Base-by-base conservation (phyloP, 2,113 vertebrate genomes). In the Oostethus manadensis region DNA sequence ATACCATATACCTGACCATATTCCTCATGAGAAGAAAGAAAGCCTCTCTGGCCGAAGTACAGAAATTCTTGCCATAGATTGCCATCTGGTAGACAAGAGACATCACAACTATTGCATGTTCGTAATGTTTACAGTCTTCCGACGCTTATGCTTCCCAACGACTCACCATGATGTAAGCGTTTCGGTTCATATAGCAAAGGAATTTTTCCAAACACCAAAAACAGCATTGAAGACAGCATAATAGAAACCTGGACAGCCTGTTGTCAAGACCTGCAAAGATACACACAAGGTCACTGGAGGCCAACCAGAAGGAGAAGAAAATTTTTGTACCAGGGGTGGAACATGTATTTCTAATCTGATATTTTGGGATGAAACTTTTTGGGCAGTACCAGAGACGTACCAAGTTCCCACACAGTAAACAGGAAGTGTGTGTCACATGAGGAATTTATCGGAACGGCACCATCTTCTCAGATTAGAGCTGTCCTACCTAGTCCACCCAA, bases 81-180 rank as follows among this genome's bases (percentile, higher is more conserved):
- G 95, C 94, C 74, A 98, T 92, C 94, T 97, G 76, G 42, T 43
- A 59, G 51, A 60, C 7, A 46, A 5, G 7, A 78, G 77, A 84
- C 72, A 13, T 15, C 8, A 60, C 10, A 56, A 4, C 8, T 47
- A 4, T 47, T 29, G 49, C 16, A 35, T 14, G 29, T 54, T 29
- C 8, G 5, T 1, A 35, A 8, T 10, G 11, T 18, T 20, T 18
- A 8, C 29, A 33, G 29, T 33, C 29, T 8, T 33, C 29, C n/a
- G 4, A 33, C 4, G 29, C 4, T 7, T 7, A 33, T 5, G 4
- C 7, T 33, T 33, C 29, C 7, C 7, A 33, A 4, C 29, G 29
- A 42, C 92, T 84, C 85, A 97, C 95, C 94, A 98, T 96, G 70
- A 98, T 93, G 60, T 96, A 98, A 22, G 94, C 93, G 59, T 98